These are phyloP conservation scores for Chiloscyllium plagiosum DNA, from an alignment of 2,113 vertebrate genomes.

Conservation along the genomic window DNA sequence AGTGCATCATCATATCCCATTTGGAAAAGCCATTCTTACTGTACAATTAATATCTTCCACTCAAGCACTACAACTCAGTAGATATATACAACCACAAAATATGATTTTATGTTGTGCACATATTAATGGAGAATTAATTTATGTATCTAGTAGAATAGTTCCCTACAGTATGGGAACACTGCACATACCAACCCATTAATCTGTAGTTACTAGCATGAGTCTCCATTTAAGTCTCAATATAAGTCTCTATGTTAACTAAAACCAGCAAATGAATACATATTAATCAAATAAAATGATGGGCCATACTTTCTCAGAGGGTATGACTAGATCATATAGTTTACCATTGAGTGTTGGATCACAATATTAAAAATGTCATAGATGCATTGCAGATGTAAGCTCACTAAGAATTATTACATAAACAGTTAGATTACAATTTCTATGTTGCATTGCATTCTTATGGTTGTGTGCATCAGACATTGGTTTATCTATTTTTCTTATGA, in stretches of 20 bases:
- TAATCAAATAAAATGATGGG: not conserved
- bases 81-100: not conserved
- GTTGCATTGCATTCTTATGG: too few relatives aligned
- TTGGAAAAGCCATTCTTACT: not conserved
- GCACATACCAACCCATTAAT: not conserved
- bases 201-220: not conserved
- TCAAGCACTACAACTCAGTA: not conserved
- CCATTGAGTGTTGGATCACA: not conserved
- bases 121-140: not conserved
- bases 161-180: too few relatives aligned
- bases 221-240: not conserved
- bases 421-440: not conserved
- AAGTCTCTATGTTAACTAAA: not conserved
- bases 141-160: not conserved
- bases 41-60: not conserved
- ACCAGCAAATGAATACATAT: not conserved
- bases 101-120: not conserved
- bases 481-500: not conserved
- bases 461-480: not conserved
- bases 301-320: not conserved
- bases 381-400: not conserved
- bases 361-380: not conserved
- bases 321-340: not conserved
- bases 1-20: not conserved
- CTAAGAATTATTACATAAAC: not conserved